A percentile compares a stretch with the other conserved stretches of the same genome.
Conservation (phyloP, 2,888 invertebrate genomes). For the Caenorhabditis panamensis region DNA sequence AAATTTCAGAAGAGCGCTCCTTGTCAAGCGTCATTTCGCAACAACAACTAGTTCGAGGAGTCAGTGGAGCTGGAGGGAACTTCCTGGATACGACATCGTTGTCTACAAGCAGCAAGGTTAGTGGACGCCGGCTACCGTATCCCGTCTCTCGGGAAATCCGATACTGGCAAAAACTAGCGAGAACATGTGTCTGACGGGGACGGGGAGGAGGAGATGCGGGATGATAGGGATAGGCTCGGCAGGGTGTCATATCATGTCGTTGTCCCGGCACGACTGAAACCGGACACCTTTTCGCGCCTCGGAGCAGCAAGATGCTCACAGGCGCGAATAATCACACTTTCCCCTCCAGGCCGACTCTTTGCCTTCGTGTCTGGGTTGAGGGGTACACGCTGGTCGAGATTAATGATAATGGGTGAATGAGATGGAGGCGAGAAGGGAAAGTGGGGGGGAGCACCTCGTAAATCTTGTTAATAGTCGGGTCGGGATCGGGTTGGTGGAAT, state of each 20-base stretch:
- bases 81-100: constrained; percentile 40
- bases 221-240: constrained; percentile 15
- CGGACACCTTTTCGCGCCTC: constrained; percentile 50
- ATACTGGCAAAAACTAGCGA: constrained; percentile 49
- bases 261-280: constrained; percentile 23
- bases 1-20: background rate
- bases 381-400: constrained; percentile 46
- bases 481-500: constrained; percentile 16
- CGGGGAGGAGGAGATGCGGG: background rate
- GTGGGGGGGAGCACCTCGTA: constrained; percentile 46
- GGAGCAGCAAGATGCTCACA: constrained; percentile 3
- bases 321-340: constrained; percentile 58
- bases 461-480: constrained; percentile 53
- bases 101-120: constrained; percentile 47
- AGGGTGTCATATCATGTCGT: constrained; percentile 57
- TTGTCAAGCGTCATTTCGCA: background rate
- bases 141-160: constrained; percentile 30
- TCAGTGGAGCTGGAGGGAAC: constrained; percentile 6
- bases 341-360: too few species aligned
- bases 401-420: constrained; percentile 54
- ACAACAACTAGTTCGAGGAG: background rate
- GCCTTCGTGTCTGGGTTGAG: constrained; percentile 8
- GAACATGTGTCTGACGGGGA: constrained; percentile 50
- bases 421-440: constrained; percentile 13
- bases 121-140: constrained; percentile 31